phyloP scores from a whole-genome alignment of 2,113 vertebrate genomes.

The Clarias gariepinus region DNA sequence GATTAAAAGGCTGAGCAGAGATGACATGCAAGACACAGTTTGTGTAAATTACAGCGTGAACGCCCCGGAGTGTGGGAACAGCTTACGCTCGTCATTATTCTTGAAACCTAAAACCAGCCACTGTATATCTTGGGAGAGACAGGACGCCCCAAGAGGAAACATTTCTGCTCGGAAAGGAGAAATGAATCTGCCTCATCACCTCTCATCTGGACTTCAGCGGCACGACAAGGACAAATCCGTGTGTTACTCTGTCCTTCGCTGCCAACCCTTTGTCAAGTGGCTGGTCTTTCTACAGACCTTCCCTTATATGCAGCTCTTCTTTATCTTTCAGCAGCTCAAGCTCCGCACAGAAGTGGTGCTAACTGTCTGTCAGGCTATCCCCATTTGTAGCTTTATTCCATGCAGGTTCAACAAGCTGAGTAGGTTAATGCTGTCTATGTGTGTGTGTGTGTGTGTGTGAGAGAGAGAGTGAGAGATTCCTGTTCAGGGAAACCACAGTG shows the following conservation, averaged over 20 bases:
- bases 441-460: not conserved
- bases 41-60: constrained; percentile 32
- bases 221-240: constrained; percentile 47
- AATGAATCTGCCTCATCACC: constrained; percentile 71
- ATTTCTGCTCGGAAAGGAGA: constrained; percentile 74
- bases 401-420: not conserved
- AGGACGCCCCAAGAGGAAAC: constrained; percentile 61
- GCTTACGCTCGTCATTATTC: constrained; percentile 51
- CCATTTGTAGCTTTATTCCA: constrained; percentile 9
- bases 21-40: constrained; percentile 30
- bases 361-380: not conserved
- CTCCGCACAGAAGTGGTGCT: not conserved
- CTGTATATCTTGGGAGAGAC: constrained; percentile 65
- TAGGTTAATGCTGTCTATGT: not conserved
- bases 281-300: not conserved
- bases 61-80: constrained; percentile 41
- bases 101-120: constrained; percentile 65
- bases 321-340: not conserved
- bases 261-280: constrained; percentile 1
- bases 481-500: constrained; percentile 29
- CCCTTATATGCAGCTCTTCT: not conserved
- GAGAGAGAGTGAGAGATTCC: constrained; percentile 10
- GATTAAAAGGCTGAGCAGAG: constrained; percentile 18
- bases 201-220: constrained; percentile 52
- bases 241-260: constrained; percentile 33